Evolutionary conservation across 2,888 invertebrate genomes (phyloP).

Genomic region (Buathra laborator): DNA sequence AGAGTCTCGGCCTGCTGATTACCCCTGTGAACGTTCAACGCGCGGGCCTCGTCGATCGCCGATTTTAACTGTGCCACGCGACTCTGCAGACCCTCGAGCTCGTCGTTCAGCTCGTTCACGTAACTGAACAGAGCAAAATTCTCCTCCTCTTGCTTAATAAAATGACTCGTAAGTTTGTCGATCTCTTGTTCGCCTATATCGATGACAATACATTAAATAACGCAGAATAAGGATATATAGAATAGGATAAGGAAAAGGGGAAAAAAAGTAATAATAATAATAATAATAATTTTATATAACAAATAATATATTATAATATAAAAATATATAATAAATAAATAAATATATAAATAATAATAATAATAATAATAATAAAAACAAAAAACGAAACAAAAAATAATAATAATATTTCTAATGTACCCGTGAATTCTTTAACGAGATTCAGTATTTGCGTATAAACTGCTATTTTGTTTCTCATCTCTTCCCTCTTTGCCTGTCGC

Average conservation of each 20-base stretch:
- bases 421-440: constrained; percentile 88
- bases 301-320: too few relatives aligned
- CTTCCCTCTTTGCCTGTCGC: constrained; percentile 89
- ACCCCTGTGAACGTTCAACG: constrained; percentile 87
- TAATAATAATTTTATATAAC: neutral
- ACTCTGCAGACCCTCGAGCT: constrained; percentile 91
- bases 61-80: constrained; percentile 88
- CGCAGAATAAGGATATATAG: neutral
- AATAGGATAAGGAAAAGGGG: neutral
- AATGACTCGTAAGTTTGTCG: constrained; percentile 90
- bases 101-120: constrained; percentile 95
- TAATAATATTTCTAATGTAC: constrained; percentile 69
- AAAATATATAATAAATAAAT: neutral
- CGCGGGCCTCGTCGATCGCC: constrained; percentile 89
- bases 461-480: constrained; percentile 90
- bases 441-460: constrained; percentile 92
- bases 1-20: constrained; percentile 88
- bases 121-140: constrained; percentile 97
- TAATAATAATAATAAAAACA: neutral
- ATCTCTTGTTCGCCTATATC: constrained; percentile 88
- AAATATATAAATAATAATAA: constrained; percentile 4
- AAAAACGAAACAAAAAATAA: constrained; percentile 5
- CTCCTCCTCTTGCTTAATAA: constrained; percentile 94
- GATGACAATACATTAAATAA: neutral
- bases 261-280: neutral